These are phyloP conservation scores for Poeciliopsis turrubarensis DNA, from an alignment of 2,113 vertebrate species.

Conservation along the genomic window DNA sequence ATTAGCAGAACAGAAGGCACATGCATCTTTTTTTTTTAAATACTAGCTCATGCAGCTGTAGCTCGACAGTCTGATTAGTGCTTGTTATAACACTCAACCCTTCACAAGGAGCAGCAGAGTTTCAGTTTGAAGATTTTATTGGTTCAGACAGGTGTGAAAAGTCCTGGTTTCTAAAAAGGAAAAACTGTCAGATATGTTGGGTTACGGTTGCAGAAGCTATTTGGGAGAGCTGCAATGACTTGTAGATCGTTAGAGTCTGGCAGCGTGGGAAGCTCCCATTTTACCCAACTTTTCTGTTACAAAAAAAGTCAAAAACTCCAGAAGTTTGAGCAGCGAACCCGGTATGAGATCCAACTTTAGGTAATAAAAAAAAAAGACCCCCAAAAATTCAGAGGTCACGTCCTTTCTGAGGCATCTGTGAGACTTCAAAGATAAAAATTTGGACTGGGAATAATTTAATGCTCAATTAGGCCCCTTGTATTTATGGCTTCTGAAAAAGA, in stretches of 20 bases:
- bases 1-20: constrained; percentile 50
- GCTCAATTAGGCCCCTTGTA: constrained; percentile 66
- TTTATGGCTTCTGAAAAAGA: constrained; percentile 65
- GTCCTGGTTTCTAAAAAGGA: constrained; percentile 39
- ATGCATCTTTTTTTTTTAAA: constrained; percentile 59
- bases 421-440: constrained; percentile 64
- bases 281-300: constrained; percentile 20
- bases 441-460: constrained; percentile 68
- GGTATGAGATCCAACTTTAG: not conserved
- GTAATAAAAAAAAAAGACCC: constrained; percentile 25
- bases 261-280: constrained; percentile 13
- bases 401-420: constrained; percentile 27
- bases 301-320: constrained; percentile 45
- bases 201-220: constrained; percentile 46
- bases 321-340: constrained; percentile 33
- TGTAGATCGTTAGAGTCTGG: constrained; percentile 39
- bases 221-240: constrained; percentile 36
- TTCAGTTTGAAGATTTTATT: constrained; percentile 37
- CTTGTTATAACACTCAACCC: constrained; percentile 59
- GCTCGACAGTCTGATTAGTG: constrained; percentile 66
- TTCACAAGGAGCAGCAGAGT: constrained; percentile 45
- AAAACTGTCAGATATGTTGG: constrained; percentile 33
- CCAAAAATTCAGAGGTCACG: constrained; percentile 36
- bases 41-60: constrained; percentile 66
- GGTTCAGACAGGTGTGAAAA: constrained; percentile 54